Evolutionary conservation across 2,797 vertebrate genomes (phyloP).

Genomic region (Sebastes jordani): DNA sequence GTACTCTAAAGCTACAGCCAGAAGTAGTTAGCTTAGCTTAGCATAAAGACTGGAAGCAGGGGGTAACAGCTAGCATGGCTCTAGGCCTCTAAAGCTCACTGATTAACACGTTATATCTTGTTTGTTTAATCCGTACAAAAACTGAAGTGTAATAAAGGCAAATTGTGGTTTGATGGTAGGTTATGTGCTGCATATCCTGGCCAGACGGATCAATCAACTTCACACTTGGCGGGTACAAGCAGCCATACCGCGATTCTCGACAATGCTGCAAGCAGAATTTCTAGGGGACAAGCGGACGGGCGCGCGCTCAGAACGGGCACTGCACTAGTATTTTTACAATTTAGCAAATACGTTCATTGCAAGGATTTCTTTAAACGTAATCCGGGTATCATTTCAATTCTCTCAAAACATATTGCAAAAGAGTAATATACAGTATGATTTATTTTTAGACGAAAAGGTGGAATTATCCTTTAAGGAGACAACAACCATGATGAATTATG

Average conservation of each 20-base stretch:
- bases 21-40: not conserved
- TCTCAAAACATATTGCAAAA: not conserved
- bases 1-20: not conserved
- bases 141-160: not conserved
- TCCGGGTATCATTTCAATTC: not conserved
- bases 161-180: too few relatives aligned
- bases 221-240: too few relatives aligned
- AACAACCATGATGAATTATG: constrained; percentile 50
- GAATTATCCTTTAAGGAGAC: constrained; percentile 8
- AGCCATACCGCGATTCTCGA: too few relatives aligned
- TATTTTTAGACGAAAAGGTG: not conserved
- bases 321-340: too few relatives aligned
- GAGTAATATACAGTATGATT: not conserved
- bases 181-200: too few relatives aligned
- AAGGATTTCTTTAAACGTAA: not conserved
- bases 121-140: not conserved
- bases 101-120: not conserved
- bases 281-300: too few relatives aligned
- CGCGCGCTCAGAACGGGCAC: too few relatives aligned
- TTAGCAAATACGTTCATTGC: too few relatives aligned
- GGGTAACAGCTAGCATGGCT: not conserved
- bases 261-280: too few relatives aligned
- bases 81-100: not conserved
- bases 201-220: too few relatives aligned
- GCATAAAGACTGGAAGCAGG: not conserved